A percentile compares a stretch with the other conserved stretches of the same genome.
phyloP scores from a whole-genome alignment of 2,797 vertebrate genomes.

The Hemibagrus guttatus region DNA sequence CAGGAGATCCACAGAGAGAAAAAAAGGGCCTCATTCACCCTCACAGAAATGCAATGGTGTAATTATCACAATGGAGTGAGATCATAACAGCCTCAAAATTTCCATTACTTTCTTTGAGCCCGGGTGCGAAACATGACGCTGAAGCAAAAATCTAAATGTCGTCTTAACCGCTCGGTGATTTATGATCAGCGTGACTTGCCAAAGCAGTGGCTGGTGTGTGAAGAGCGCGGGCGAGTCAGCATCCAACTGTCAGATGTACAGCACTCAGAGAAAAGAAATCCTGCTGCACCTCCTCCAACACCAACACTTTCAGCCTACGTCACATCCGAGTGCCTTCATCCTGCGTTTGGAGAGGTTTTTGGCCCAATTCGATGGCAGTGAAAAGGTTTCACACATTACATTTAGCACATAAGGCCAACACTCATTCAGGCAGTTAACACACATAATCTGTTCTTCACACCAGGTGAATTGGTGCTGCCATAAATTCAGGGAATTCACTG shows the following conservation, averaged over 20 bases:
- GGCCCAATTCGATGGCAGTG: neutral
- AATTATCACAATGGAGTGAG: constrained; percentile 52
- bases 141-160: constrained; percentile 63
- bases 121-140: constrained; percentile 48
- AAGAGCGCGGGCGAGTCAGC: constrained; percentile 69
- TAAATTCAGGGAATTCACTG: neutral
- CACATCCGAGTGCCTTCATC: neutral
- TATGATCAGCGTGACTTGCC: constrained; percentile 66
- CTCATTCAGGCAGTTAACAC: neutral
- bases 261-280: constrained; percentile 35
- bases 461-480: neutral
- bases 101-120: constrained; percentile 47
- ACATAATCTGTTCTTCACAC: neutral
- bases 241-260: constrained; percentile 64
- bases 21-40: neutral
- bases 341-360: neutral
- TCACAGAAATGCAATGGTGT: constrained; percentile 29
- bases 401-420: neutral
- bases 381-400: neutral
- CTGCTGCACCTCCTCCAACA: neutral
- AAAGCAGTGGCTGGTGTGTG: constrained; percentile 59
- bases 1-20: neutral
- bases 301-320: neutral
- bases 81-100: constrained; percentile 50
- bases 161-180: constrained; percentile 69